Evolutionary conservation across 2,888 invertebrate species (phyloP).

Genomic region (Penaeus monodon): DNA sequence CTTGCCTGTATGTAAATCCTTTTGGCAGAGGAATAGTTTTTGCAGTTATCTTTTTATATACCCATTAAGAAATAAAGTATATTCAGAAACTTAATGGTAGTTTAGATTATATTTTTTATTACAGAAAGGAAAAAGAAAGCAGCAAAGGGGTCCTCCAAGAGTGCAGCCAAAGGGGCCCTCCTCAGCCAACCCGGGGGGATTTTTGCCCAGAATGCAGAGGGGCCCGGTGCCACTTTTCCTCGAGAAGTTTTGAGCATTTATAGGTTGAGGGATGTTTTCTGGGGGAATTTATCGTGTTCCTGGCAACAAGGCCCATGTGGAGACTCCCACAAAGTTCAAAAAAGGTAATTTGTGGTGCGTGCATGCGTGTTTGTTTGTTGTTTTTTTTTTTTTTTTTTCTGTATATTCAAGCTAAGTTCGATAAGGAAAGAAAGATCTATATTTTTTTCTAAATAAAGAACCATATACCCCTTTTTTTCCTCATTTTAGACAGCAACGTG

Average conservation of each 20-base stretch:
- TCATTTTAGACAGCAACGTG: conserved; percentile 81
- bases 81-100: no score
- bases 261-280: conserved; percentile 90
- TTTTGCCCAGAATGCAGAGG: conserved; percentile 80
- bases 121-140: conserved; percentile 73
- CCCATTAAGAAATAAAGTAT: no score
- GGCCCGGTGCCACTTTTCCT: conserved; percentile 80
- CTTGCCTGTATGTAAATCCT: no score
- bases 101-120: neutral
- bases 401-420: no score
- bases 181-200: conserved; percentile 71
- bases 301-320: conserved; percentile 94
- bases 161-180: conserved; percentile 67
- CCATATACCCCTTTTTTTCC: neutral
- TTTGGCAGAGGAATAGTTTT: no score
- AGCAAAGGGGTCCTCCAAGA: conserved; percentile 68
- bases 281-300: conserved; percentile 97
- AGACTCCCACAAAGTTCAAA: conserved; percentile 90
- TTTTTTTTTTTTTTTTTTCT: no score
- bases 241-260: conserved; percentile 92
- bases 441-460: neutral
- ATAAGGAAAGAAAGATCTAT: conserved; percentile 1
- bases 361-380: no score
- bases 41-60: no score
- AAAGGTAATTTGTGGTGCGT: conserved; percentile 77